Conservation (phyloP, 2,113 vertebrate species). For the Hymenochirus boettgeri region DNA sequence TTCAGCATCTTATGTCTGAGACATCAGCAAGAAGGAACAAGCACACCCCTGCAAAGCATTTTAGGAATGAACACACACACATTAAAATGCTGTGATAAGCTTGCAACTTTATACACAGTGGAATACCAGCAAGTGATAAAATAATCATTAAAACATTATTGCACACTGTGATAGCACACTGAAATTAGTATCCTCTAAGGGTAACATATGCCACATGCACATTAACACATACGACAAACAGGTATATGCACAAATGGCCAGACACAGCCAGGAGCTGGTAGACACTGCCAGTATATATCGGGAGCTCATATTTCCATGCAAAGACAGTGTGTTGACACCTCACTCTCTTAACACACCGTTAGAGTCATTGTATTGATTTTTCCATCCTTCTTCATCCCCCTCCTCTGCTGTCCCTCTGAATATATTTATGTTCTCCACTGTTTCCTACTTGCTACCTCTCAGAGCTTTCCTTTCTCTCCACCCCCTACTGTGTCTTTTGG, state of each 20-base stretch:
- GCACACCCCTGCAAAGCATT: too few relatives aligned
- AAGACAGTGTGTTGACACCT: slow-evolving; percentile 39
- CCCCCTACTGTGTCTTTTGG: background rate
- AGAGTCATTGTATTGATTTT: slow-evolving; percentile 45
- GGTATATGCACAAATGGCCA: too few relatives aligned
- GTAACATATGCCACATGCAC: background rate
- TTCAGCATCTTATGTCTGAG: too few relatives aligned
- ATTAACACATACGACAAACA: background rate
- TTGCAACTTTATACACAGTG: too few relatives aligned
- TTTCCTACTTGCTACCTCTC: background rate
- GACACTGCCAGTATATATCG: slow-evolving; percentile 28
- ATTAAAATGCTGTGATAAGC: too few relatives aligned
- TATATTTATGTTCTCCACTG: background rate
- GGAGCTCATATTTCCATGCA: slow-evolving; percentile 37
- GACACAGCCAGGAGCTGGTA: background rate
- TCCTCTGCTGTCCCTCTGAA: slow-evolving; percentile 22
- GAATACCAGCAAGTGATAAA: too few relatives aligned
- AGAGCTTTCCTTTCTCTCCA: background rate
- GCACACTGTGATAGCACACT: too few relatives aligned
- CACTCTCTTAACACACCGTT: slow-evolving; percentile 52
- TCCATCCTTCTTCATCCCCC: slow-evolving; percentile 47
- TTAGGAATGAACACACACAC: too few relatives aligned
- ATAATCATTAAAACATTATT: too few relatives aligned
- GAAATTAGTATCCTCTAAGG: too few relatives aligned
- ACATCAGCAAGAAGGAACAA: too few relatives aligned